phyloP scores from a whole-genome alignment of 1,140 invertebrate species.

The Sogatella furcifera region DNA sequence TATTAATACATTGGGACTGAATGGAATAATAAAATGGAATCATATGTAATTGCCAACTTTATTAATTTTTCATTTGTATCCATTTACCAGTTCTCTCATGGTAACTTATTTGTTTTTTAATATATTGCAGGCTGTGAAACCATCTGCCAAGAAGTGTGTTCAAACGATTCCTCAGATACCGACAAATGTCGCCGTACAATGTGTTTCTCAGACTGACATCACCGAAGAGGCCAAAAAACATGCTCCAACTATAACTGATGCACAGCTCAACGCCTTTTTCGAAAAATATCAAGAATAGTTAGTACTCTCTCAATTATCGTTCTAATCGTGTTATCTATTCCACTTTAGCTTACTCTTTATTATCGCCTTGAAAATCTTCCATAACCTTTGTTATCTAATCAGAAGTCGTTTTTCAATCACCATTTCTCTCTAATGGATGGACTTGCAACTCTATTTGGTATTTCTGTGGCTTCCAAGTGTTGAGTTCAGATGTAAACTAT shows the following conservation, averaged over 20 bases:
- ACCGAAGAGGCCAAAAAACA: conserved; percentile 19
- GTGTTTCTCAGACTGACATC: conserved; percentile 30
- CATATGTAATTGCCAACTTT: too few relatives aligned
- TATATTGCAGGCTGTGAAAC: conserved; percentile 7
- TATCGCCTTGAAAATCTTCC: background rate
- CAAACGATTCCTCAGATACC: conserved; percentile 54
- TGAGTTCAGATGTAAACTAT: too few relatives aligned
- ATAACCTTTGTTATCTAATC: background rate
- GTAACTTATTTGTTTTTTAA: background rate
- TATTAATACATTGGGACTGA: too few relatives aligned
- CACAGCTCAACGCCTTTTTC: conserved; percentile 32
- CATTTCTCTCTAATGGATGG: too few relatives aligned
- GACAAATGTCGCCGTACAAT: conserved; percentile 54
- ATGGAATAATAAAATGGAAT: too few relatives aligned
- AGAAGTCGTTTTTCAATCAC: background rate
- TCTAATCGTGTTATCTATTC: background rate
- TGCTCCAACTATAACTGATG: conserved; percentile 36
- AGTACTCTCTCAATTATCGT: background rate
- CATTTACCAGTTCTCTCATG: background rate
- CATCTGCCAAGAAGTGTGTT: conserved; percentile 28
- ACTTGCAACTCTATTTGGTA: too few relatives aligned
- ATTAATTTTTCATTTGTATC: too few relatives aligned
- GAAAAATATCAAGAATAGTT: conserved; percentile 12
- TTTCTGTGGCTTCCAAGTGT: too few relatives aligned
- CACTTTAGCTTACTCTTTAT: background rate